Evolutionary conservation across 1,140 invertebrate species (phyloP), one percentile per base, ranked within the genome.

Genomic region (Agrypnia vestita): DNA sequence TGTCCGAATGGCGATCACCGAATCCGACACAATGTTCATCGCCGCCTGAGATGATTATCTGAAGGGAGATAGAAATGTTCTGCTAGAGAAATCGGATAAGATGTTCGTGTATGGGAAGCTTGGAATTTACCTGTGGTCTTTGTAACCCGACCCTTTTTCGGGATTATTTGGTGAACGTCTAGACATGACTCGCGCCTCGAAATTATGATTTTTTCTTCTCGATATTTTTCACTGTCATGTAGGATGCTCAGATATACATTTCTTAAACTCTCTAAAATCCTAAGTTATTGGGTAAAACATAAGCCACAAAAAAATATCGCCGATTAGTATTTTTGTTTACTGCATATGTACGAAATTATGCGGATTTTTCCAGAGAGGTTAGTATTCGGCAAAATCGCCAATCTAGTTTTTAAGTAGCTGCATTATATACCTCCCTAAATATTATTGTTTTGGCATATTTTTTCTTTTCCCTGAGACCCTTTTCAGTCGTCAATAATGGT

Each of bases 81-180:
- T 43, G n/a, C 35, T 64, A 64, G 21, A 21, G 55, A 64, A 64
- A 64, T 64, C 61, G 61, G 35, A 64, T 64, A 25, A 59, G 55
- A 25, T 64, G 61, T 64, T 64, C 61, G 61, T 43, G 61, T 64
- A n/a, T 35, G 21, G 11, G 12, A 19, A 35, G 19, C 21, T 51
- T 35, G 25, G 44, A 53, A 64, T 77, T 77, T 77, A 77, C 75
- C 75, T 77, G 75, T n/a, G 11, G n/a, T 17, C 35, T 55, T 59
- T 64, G 75, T 51, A 77, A 77, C 47, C 49, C 59, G 61, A 77
- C 44, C 19, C 55, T 19, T 67, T 76, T 77, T 43, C 21, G n/a
- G 61, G 59, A 61, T 76, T 62, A 77, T 53, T 56, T 77, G 67
- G 12, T 47, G 17, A 35, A 67, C 46, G 75, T 77, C 75, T 77